These are phyloP conservation scores for Triops cancriformis DNA, from an alignment of 1,140 invertebrate species.

Conservation along the genomic window DNA sequence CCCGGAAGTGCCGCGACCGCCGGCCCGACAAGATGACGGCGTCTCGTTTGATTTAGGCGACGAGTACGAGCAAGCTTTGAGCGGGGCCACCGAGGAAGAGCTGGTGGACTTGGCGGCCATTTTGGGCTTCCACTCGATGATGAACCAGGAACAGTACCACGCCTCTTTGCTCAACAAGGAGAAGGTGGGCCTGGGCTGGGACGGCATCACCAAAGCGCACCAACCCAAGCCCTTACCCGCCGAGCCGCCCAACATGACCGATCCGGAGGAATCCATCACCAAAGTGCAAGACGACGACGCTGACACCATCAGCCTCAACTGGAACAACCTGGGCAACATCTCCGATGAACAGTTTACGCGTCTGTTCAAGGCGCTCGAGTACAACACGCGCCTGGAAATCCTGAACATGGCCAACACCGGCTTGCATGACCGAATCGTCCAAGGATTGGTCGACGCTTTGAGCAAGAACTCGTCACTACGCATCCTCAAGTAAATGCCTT, in stretches of 20 bases:
- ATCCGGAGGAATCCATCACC: conserved; percentile 82
- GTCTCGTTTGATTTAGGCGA: conserved; percentile 88
- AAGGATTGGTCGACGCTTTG: conserved; percentile 72
- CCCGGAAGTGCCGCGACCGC: conserved; percentile 62
- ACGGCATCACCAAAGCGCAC: conserved; percentile 88
- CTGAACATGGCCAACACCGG: conserved; percentile 89
- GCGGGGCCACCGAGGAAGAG: conserved; percentile 87
- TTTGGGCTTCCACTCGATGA: conserved; percentile 98
- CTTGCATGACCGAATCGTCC: conserved; percentile 76
- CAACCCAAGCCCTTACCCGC: conserved; percentile 80
- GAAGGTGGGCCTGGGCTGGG: conserved; percentile 68
- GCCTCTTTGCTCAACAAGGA: conserved; percentile 84
- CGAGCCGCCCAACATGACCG: conserved; percentile 89
- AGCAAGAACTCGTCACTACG: conserved; percentile 76
- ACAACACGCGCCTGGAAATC: conserved; percentile 83
- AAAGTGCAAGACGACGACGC: conserved; percentile 80
- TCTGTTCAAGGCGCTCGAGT: conserved; percentile 77
- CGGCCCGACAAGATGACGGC: conserved; percentile 66
- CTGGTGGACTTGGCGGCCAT: conserved; percentile 98
- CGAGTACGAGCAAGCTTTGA: conserved; percentile 90
- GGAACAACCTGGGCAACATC: conserved; percentile 98
- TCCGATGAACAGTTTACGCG: conserved; percentile 87
- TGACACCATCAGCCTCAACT: conserved; percentile 79
- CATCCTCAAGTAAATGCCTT: conserved; percentile 63
- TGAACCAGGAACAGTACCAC: conserved; percentile 99